Evolutionary conservation across 2,797 vertebrate species (phyloP), one percentile per base, ranked within the genome.

Genomic region (Acanthurus leucopareius): DNA sequence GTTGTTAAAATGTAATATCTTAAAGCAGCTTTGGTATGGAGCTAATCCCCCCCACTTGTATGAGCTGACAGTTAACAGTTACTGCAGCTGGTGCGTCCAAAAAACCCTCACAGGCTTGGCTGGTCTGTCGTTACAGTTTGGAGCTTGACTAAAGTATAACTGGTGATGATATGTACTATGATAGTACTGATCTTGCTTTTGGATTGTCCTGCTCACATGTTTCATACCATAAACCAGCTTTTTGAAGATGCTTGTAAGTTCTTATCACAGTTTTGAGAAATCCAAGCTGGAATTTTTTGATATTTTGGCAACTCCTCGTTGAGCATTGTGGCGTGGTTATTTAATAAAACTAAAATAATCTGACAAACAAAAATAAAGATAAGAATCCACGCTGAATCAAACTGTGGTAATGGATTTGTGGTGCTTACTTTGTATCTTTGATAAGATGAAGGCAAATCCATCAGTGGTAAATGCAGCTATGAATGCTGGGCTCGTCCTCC

Each of bases 1-100:
- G 76, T 78, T 47, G 80, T 87, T 80, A 80, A 84, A 80, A 69
- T 80, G 78, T 80, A 15, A 76, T 81, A 69, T 82, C 70, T 83
- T 69, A 62, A 79, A 85, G 79, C 73, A 58, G 85, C 79, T 89
- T 81, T 72, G 73, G 62, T 42, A 48, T 10, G 7, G 52, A 65
- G 73, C 11, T 81, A 71, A 88, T 77, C 77, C 75, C 28, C 42
- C 19, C 35, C 64, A 15, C 58, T 61, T 52, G 60, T 73, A 61
- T 64, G 73, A 75, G 69, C 75, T 10, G 75, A 62, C 70, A 19
- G 57, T 65, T 69, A 83, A 60, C 71, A 49, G 75, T 65, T 70
- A 65, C 73, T 53, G 69, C 80, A 83, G 65, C 83, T 64, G 61
- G 16, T 35, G 54, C 38, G 7, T 65, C 48, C 44, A 2, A 47